These are phyloP conservation scores for Sesamia nonagrioides DNA, from an alignment of 1,140 invertebrate genomes.

Conservation along the genomic window DNA sequence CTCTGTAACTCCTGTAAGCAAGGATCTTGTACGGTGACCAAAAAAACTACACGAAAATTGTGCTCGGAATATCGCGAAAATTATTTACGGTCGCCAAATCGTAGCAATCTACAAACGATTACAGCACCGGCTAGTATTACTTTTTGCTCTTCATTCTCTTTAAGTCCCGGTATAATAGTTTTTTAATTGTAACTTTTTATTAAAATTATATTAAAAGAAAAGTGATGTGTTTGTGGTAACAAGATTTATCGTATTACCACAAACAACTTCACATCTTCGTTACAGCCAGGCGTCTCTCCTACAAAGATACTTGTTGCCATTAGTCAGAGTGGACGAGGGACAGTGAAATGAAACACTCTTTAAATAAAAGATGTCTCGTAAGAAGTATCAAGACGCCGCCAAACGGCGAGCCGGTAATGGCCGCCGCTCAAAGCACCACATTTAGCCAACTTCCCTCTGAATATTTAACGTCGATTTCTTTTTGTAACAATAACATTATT, in stretches of 20 bases:
- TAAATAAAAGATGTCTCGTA: constrained; percentile 76
- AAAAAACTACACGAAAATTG: constrained; percentile 4
- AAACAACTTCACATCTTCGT: background rate
- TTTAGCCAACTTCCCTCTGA: constrained; percentile 72
- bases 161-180: no score
- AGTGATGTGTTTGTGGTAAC: no score
- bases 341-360: constrained; percentile 67
- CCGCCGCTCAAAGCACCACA: constrained; percentile 64
- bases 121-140: no score
- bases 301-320: constrained; percentile 36
- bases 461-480: constrained; percentile 75
- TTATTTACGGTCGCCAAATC: background rate
- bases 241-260: background rate
- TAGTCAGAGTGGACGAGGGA: constrained; percentile 44
- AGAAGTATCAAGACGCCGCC: constrained; percentile 61
- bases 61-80: background rate
- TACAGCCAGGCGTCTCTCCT: background rate
- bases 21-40: constrained; percentile 7
- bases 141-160: no score
- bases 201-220: no score
- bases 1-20: constrained; percentile 15
- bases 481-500: constrained; percentile 62
- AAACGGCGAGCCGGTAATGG: constrained; percentile 68
- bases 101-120: background rate
- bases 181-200: no score